Evolutionary conservation across 2,113 vertebrate species (phyloP).

Genomic region (Haliaeetus leucogaster): DNA sequence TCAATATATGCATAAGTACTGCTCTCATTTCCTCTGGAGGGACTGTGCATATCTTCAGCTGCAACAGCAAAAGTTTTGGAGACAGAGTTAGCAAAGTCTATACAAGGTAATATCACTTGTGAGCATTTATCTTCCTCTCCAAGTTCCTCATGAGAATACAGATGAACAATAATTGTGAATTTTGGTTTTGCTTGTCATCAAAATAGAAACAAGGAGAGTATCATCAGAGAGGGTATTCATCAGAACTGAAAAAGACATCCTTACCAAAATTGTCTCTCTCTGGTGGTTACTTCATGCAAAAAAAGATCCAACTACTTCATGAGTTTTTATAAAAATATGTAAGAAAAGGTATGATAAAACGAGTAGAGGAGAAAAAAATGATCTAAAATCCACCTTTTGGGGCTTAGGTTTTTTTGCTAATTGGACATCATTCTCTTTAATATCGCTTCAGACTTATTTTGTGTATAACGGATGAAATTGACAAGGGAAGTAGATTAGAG

Average conservation of each 20-base stretch:
- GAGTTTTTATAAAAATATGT: background rate
- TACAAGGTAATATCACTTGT: background rate
- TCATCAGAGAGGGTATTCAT: background rate
- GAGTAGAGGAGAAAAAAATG: background rate
- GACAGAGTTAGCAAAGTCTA: background rate
- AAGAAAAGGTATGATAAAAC: background rate
- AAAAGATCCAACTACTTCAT: fast-evolving
- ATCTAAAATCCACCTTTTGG: background rate
- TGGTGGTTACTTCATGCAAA: background rate
- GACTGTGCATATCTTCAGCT: background rate
- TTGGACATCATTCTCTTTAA: background rate
- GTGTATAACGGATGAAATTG: background rate
- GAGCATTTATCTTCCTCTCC: background rate
- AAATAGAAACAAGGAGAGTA: background rate
- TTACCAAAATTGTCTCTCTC: background rate
- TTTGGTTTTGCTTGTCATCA: background rate
- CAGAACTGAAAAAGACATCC: background rate
- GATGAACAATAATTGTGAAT: background rate
- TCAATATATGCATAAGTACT: background rate
- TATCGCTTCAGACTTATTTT: background rate
- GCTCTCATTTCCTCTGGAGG: background rate
- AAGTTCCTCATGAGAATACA: background rate
- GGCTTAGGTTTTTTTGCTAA: background rate
- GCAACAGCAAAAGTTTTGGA: background rate
- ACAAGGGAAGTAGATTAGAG: background rate